Evolutionary conservation across 2,113 vertebrate genomes (phyloP).

Genomic region (Brienomyrus longianalis): DNA sequence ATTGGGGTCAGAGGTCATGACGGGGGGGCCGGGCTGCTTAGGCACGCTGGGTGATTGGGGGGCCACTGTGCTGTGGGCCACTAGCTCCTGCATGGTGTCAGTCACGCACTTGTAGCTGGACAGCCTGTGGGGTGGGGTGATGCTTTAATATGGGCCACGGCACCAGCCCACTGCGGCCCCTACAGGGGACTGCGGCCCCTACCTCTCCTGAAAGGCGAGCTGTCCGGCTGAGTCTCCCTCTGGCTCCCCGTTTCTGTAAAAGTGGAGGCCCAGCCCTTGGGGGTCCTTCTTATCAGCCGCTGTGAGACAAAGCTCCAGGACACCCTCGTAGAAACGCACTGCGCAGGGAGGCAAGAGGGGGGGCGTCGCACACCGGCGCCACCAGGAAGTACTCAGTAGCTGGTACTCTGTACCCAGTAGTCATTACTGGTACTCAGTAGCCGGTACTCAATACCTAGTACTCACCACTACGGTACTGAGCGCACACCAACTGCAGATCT

Average conservation of each 20-base stretch:
- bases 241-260: conserved; percentile 95
- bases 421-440: conserved; percentile 1
- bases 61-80: conserved; percentile 94
- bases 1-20: conserved; percentile 92
- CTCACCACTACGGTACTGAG: conserved; percentile 88
- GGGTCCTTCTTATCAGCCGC: conserved; percentile 94
- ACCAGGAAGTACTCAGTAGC: background rate
- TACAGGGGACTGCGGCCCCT: conserved; percentile 16
- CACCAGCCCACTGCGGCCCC: no score
- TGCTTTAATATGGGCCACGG: background rate
- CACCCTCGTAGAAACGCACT: conserved; percentile 97
- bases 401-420: background rate
- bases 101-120: conserved; percentile 94
- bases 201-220: conserved; percentile 91
- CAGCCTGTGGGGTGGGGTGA: conserved; percentile 55
- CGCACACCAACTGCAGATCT: conserved; percentile 83
- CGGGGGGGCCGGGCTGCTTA: conserved; percentile 89
- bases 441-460: background rate
- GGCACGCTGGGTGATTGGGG: conserved; percentile 97
- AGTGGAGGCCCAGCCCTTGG: conserved; percentile 89
- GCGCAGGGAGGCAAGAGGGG: background rate
- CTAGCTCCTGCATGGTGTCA: conserved; percentile 92
- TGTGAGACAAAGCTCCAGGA: conserved; percentile 86
- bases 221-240: conserved; percentile 82
- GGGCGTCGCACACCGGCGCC: background rate